Conservation (phyloP, 2,888 invertebrate species). For the Stomorhina lunata region DNA sequence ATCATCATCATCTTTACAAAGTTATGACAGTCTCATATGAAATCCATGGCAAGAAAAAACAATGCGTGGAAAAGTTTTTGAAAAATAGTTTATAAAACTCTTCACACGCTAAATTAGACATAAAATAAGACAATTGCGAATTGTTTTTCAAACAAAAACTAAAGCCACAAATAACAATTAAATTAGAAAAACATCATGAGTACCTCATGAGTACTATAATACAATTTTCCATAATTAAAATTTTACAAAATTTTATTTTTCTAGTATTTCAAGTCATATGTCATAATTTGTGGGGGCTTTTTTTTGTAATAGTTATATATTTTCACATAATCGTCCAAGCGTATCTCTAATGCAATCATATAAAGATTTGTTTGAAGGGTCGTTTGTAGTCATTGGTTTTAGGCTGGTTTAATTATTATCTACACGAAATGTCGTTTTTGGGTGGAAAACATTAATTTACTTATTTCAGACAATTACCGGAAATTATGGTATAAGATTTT, state of each 20-base stretch:
- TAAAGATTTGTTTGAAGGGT: conserved; percentile 9
- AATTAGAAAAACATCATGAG: conserved; percentile 2
- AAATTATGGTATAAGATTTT: not conserved
- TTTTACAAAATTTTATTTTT: conserved; percentile 12
- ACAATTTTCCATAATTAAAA: conserved; percentile 44
- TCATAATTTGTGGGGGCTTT: not conserved
- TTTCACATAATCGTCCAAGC: not conserved
- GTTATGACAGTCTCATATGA: conserved; percentile 25
- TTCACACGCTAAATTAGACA: conserved; percentile 57
- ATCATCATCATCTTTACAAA: conserved; percentile 22
- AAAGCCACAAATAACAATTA: conserved; percentile 9
- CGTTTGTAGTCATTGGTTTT: not conserved
- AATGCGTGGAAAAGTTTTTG: conserved; percentile 5
- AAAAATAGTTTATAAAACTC: not conserved
- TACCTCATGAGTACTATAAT: not conserved
- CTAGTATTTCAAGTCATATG: conserved; percentile 6
- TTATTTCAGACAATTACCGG: not conserved
- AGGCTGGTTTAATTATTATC: conserved; percentile 4
- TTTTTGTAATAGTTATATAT: not conserved
- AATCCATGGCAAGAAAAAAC: no score
- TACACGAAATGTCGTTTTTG: not conserved
- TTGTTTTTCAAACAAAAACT: conserved; percentile 11
- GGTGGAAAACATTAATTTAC: conserved; percentile 2
- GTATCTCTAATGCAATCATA: conserved; percentile 21
- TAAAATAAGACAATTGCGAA: conserved; percentile 35